phyloP scores from a whole-genome alignment of 1,140 invertebrate genomes.

The Bombus impatiens region DNA sequence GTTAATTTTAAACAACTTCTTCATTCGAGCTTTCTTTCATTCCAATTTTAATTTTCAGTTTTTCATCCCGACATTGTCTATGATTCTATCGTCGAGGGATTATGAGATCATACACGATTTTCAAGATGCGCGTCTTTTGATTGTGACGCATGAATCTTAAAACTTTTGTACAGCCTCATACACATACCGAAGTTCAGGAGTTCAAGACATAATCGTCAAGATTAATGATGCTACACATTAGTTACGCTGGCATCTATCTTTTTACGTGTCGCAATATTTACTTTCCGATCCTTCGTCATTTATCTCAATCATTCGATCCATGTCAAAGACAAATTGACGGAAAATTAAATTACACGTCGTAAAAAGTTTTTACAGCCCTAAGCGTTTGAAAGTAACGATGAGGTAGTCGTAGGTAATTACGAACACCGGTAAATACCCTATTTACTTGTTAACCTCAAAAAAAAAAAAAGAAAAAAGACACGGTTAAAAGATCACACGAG shows the following conservation, averaged over 20 bases:
- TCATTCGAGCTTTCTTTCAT: neutral
- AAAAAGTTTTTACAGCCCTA: neutral
- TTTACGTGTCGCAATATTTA: conserved; percentile 1
- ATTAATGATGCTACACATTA: conserved; percentile 25
- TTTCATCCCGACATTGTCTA: neutral
- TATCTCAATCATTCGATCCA: conserved; percentile 12
- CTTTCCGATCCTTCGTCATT: neutral
- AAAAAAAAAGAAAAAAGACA: neutral
- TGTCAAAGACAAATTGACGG: neutral
- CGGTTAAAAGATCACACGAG: neutral
- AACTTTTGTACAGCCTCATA: neutral
- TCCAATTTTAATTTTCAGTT: neutral
- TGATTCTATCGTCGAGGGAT: no score
- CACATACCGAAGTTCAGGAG: neutral
- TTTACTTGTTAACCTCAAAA: neutral
- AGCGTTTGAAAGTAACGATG: neutral
- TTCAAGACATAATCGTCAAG: neutral
- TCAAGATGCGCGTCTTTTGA: neutral
- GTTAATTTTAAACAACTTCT: no score
- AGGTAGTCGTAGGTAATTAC: neutral
- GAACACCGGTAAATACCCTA: neutral
- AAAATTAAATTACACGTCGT: conserved; percentile 27
- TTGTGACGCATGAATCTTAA: neutral
- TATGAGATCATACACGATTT: neutral
- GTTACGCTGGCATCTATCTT: no score